These are phyloP conservation scores for Neoaliturus tenellus DNA, from an alignment of 2,888 invertebrate species.

Conservation along the genomic window DNA sequence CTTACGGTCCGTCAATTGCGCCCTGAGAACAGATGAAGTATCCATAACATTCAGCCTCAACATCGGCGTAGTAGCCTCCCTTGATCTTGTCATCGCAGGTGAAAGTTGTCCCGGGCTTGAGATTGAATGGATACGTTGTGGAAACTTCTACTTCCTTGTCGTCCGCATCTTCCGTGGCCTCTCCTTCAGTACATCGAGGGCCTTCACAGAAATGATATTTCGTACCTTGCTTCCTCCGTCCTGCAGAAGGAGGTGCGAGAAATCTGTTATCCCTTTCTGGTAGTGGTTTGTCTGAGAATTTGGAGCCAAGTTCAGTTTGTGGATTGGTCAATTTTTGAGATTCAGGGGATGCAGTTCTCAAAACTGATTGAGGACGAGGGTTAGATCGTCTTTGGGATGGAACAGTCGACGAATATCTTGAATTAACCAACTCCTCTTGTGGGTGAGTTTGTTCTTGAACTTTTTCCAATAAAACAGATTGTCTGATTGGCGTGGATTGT, in stretches of 20 bases:
- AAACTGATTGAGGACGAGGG: not conserved
- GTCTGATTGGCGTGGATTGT: not conserved
- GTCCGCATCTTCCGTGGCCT: not conserved
- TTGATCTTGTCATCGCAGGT: conserved; percentile 69
- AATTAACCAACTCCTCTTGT: not conserved
- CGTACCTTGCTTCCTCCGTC: conserved; percentile 24
- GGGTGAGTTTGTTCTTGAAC: not conserved
- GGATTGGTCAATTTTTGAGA: not conserved
- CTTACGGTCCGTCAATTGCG: conserved; percentile 67
- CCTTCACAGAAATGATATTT: conserved; percentile 34
- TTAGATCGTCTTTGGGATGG: not conserved
- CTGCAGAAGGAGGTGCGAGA: not conserved
- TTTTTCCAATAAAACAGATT: not conserved
- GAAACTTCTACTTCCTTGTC: conserved; percentile 6
- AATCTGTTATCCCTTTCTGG: not conserved
- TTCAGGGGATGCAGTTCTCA: not conserved
- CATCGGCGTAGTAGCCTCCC: conserved; percentile 71
- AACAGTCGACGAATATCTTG: not conserved
- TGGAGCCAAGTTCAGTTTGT: not conserved
- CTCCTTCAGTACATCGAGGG: not conserved
- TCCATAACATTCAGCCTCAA: conserved; percentile 69
- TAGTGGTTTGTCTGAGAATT: not conserved
- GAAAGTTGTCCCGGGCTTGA: conserved; percentile 66
- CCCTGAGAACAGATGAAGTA: conserved; percentile 71
- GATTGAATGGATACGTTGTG: conserved; percentile 39